Evolutionary conservation across 2,113 vertebrate genomes (phyloP), one percentile per base, ranked within the genome.

Genomic region (Chaetodon auriga): DNA sequence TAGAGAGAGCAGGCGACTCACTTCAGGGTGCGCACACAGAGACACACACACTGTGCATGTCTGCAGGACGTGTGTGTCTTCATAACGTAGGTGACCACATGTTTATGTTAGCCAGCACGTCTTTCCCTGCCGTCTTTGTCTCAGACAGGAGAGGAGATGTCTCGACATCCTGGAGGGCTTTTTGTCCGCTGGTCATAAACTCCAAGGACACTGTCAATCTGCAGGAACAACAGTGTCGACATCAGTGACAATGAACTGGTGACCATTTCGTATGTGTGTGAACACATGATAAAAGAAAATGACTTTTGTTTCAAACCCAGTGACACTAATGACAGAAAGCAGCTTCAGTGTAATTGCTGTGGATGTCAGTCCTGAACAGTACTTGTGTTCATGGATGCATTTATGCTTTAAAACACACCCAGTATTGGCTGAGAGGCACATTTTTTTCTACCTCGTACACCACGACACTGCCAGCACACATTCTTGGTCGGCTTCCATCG

Each of bases 141-240:
- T 81, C 65, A 98, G 97, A 97, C 89, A 96, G 96, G 90, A 96
- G 96, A 95, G 96, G 96, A 75, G 96, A 97, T 0, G 96, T 97
- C 79, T 83, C 96, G 80, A 95, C 96, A 65, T 96, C 97, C 0
- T 96, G 96, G 96, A 97, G 96, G 5, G 96, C 95, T 48, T 97
- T 97, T 73, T 95, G 96, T 85, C 97, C 96, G 12, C 90, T 96
- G 84, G 97, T 97, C 41, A 96, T 94, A 14, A 95, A 97, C 90
- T 97, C 95, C 89, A 96, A 96, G 90, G 96, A 97, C 86, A 96
- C 96, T 97, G 92, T 98, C 96, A 1, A 91, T 97, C 57, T 97
- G 94, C 55, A 95, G 96, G 21, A 97, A 95, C 68, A 96, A 96
- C 1, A 75, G 96, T 0, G 95, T 96, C 13, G 89, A 95, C 63